Percentiles rank a stretch among this genome's conserved stretches.
phyloP scores from a whole-genome alignment of 2,888 invertebrate species.

The Eristalinus sepulchralis region DNA sequence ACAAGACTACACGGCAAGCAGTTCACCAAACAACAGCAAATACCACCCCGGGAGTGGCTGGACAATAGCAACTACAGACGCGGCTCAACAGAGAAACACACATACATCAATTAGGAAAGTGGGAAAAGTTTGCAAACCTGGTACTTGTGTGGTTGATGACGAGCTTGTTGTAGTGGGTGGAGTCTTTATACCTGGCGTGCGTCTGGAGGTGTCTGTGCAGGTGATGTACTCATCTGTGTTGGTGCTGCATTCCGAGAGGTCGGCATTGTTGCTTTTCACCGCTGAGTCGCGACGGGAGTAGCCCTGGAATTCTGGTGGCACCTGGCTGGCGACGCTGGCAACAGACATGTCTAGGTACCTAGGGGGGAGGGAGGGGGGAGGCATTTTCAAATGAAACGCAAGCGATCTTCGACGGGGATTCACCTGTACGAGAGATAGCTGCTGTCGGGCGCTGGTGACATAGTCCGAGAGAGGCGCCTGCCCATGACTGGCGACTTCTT shows the following conservation, averaged over 20 bases:
- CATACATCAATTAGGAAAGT: constrained; percentile 64
- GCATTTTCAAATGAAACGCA: background rate
- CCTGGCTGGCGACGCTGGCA: constrained; percentile 33
- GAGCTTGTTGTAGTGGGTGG: constrained; percentile 81
- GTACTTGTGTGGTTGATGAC: constrained; percentile 81
- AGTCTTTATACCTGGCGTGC: constrained; percentile 82
- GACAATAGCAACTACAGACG: constrained; percentile 54
- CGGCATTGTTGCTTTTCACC: constrained; percentile 85
- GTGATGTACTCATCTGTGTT: constrained; percentile 93
- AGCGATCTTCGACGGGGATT: background rate
- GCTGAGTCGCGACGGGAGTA: constrained; percentile 88
- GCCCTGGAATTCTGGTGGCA: constrained; percentile 28
- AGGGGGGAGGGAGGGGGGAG: background rate
- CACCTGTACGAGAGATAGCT: constrained; percentile 46
- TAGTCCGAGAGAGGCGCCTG: constrained; percentile 44
- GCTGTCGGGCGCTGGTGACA: constrained; percentile 39
- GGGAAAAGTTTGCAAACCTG: constrained; percentile 78
- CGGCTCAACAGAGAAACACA: constrained; percentile 63
- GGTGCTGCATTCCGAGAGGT: constrained; percentile 93
- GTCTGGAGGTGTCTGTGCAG: constrained; percentile 89
- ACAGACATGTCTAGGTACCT: constrained; percentile 52
- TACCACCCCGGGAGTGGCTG: constrained; percentile 72
- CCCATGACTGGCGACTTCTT: constrained; percentile 26
- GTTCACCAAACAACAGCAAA: constrained; percentile 80
- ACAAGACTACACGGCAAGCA: constrained; percentile 75